Evolutionary conservation across 92 coral and sea anemone genomes (phyloP).

Genomic region (Paragorgia papillata): DNA sequence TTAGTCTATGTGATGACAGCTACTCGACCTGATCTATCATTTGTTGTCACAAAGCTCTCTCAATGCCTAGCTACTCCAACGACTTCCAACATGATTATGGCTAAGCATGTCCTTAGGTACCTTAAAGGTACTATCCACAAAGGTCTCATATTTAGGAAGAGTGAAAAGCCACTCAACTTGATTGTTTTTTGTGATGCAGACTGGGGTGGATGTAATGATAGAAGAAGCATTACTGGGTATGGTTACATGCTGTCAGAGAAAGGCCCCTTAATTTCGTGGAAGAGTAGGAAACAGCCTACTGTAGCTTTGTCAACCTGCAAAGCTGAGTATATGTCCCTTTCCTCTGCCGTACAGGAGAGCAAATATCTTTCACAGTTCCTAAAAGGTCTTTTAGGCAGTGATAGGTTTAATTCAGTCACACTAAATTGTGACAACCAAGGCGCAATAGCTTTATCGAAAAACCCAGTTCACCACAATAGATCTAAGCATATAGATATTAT

Average conservation of each 20-base stretch:
- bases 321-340: conserved; percentile 37
- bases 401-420: not conserved
- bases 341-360: conserved; percentile 37
- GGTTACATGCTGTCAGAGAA: conserved; percentile 34
- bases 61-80: conserved; percentile 46
- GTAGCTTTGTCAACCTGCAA: conserved; percentile 48
- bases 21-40: conserved; percentile 46
- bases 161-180: conserved; percentile 20
- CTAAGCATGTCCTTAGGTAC: conserved; percentile 40
- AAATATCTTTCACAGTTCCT: conserved; percentile 24
- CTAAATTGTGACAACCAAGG: conserved; percentile 20
- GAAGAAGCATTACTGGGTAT: conserved; percentile 54
- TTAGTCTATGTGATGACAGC: conserved; percentile 48
- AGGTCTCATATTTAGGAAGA: conserved; percentile 29
- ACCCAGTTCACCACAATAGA: conserved; percentile 6
- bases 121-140: conserved; percentile 37
- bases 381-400: not conserved
- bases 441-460: not conserved
- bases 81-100: conserved; percentile 15
- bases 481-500: conserved; percentile 54
- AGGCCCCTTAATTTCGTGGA: conserved; percentile 46
- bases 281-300: conserved; percentile 42
- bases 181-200: conserved; percentile 41
- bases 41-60: conserved; percentile 36
- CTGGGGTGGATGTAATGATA: conserved; percentile 55